A percentile compares a stretch with the other conserved stretches of the same genome.
Evolutionary conservation across 2,888 invertebrate genomes (phyloP).

Genomic region (Halictus ligatus): DNA sequence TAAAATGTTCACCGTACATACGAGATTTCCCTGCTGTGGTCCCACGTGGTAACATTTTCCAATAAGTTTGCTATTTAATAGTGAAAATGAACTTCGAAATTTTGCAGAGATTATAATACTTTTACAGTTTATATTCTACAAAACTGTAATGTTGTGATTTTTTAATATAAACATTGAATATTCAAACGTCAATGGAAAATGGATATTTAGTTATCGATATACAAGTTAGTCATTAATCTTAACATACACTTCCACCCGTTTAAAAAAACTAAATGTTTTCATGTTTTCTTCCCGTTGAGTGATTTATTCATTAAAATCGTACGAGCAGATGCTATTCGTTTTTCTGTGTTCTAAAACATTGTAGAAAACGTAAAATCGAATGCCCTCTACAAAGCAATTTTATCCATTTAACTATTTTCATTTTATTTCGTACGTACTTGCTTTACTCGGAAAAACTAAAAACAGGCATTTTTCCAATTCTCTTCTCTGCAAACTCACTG

Average conservation of each 20-base stretch:
- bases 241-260: not conserved
- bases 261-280: not conserved
- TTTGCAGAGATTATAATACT: not conserved
- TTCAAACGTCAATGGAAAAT: too few species aligned
- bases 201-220: too few species aligned
- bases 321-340: not conserved
- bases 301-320: not conserved
- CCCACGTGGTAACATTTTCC: not conserved
- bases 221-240: not conserved
- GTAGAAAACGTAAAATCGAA: too few species aligned
- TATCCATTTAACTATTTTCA: too few species aligned
- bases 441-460: too few species aligned
- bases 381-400: too few species aligned
- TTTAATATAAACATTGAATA: not conserved
- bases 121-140: not conserved
- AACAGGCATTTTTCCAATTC: too few species aligned
- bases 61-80: too few species aligned
- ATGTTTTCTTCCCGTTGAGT: not conserved
- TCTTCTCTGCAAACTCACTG: too few species aligned
- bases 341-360: too few species aligned
- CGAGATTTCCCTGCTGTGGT: too few species aligned
- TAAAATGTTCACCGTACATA: not conserved
- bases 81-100: not conserved
- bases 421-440: too few species aligned
- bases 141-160: not conserved